Base-by-base conservation (phyloP, 2,113 vertebrate species). In the Hippopotamus amphibius region DNA sequence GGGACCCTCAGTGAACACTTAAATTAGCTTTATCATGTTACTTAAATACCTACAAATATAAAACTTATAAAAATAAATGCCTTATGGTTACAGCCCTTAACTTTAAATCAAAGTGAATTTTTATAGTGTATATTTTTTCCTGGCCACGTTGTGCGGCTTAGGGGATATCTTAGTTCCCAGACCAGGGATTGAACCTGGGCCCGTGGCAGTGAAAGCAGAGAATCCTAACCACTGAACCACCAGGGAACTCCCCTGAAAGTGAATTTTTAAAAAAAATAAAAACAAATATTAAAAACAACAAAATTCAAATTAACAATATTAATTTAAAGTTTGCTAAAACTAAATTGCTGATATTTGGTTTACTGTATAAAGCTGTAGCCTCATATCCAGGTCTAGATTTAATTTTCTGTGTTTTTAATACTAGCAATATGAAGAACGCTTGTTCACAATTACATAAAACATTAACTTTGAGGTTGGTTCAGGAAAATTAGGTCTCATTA, bases 401-500 rank as follows among this genome's bases (percentile, higher is more conserved):
- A 77, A 91, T 24, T 65, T 97, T 92, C 41, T 61, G 17, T 84
- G 92, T 59, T 77, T 87, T 96, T 66, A 93, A 77, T 50, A 68
- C 26, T 71, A 90, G 33, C 30, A 90, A 90, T 72, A 12, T 63
- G 50, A 96, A 93, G 30, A 90, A 68, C 37, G 13, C 17, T 65
- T 92, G 16, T 6, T 94, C 41, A 74, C 46, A 79, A 68, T 89
- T 94, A 92, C n/a, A 88, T 71, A 86, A 92, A 92, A 82, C n/a
- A 76, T 82, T 74, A 85, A 92, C 41, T 88, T 16, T 41, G 59
- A 93, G 41, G 72, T 76, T 95, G 50, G 82, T 63, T 96, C 16
- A 71, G 37, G 14, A 90, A 55, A 86, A 68, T 71, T 43, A 57
- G 37, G 53, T 24, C 61, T 82, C 66, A 77, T 26, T 82, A 86